Base-by-base conservation (phyloP, 2,113 vertebrate species). In the Recurvirostra avosetta region DNA sequence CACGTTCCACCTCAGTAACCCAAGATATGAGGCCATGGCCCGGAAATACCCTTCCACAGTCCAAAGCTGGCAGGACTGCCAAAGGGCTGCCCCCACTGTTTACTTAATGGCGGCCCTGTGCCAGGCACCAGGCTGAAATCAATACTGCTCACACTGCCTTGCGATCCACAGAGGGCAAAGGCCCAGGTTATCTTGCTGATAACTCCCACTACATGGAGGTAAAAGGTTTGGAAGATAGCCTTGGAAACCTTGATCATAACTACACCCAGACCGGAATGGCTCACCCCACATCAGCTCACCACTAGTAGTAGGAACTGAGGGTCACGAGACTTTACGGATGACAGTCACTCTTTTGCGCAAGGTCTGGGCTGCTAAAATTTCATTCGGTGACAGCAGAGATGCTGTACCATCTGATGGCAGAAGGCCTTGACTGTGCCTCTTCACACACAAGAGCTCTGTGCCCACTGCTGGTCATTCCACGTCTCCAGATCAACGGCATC, bases 21-120 rank as follows among this genome's bases (percentile, higher is more conserved):
- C 29, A 86, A 61, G 45, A 47, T 4, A 21, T 0, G 8, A 73
- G 53, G 53, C 49, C 12, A 19, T 18, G 43, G 41, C 36, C 58
- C 32, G 17, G n/a, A 90, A 84, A 59, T 11, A 45, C 8, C 29
- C 9, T 63, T 17, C 27, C 25, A 12, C 5, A 17, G 38, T 11
- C 50, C 21, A 26, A 50, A 94, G 30, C 15, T 26, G 12, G 27
- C 50, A 85, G 61, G 38, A 81, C 21, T 29, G 19, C 53, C 67
- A 56, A 41, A 68, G 16, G 25, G 10, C 30, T 88, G 58, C 2
- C 22, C 36, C 26, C 68, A 36, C 3, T 50, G 26, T 67, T 90
- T 59, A 50, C 22, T 25, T 55, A 78, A 36, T 6, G 25, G 38
- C 0, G 0, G 58, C 9, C 15, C 43, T 22, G 49, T 20, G 79